A percentile compares a stretch with the other conserved stretches of the same genome.
Evolutionary conservation across 2,888 invertebrate species (phyloP).

Genomic region (Zygothrica quintamaculata): DNA sequence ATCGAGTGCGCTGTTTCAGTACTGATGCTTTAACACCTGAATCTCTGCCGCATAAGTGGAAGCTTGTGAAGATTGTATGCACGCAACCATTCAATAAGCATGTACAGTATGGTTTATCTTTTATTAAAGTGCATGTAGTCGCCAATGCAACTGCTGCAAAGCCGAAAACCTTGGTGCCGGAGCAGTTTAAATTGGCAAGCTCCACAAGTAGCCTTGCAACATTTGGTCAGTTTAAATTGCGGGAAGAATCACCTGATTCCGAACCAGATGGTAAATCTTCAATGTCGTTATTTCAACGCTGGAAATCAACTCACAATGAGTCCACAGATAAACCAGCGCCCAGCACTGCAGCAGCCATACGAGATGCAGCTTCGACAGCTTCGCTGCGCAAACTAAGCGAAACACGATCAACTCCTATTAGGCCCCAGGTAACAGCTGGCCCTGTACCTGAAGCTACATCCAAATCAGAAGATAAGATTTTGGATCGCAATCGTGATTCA

Average conservation of each 20-base stretch:
- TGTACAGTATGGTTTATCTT: constrained; percentile 92
- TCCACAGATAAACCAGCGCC: constrained; percentile 4
- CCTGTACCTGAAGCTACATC: background rate
- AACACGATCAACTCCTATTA: constrained; percentile 11
- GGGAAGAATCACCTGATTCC: constrained; percentile 87
- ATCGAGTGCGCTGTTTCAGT: constrained; percentile 91
- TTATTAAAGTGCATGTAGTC: constrained; percentile 88
- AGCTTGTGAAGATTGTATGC: constrained; percentile 92
- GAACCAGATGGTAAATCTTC: constrained; percentile 80
- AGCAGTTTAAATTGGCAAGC: constrained; percentile 33
- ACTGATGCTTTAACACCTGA: constrained; percentile 86
- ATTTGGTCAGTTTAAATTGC: constrained; percentile 85
- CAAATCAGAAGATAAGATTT: constrained; percentile 28
- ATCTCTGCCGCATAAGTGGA: constrained; percentile 89
- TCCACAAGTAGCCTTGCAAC: background rate
- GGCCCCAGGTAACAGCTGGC: too few species aligned
- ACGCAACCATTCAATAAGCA: constrained; percentile 94
- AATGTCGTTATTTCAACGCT: constrained; percentile 79
- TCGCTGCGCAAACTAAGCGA: constrained; percentile 39
- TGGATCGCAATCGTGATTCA: constrained; percentile 83
- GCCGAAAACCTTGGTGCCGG: constrained; percentile 45
- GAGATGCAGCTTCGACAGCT: constrained; percentile 82
- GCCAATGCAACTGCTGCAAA: constrained; percentile 20
- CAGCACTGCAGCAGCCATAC: constrained; percentile 85
- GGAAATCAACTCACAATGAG: constrained; percentile 69